Percentiles rank a stretch among this genome's conserved stretches.
phyloP scores from a whole-genome alignment of 1,140 invertebrate species.

The Mycetomoellerius zeteki region DNA sequence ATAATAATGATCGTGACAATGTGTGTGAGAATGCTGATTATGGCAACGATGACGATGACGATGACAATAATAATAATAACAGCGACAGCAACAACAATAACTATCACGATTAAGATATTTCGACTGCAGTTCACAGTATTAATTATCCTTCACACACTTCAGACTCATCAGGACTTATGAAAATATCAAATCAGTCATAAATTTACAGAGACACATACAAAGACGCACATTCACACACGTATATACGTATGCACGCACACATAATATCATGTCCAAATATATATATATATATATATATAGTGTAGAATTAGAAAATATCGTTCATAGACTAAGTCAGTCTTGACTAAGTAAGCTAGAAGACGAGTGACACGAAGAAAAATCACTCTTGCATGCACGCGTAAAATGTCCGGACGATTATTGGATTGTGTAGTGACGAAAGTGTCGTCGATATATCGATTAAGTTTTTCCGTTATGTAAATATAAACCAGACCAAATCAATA shows the following conservation, averaged over 20 bases:
- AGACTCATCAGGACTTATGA: conserved; percentile 51
- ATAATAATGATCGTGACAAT: conserved; percentile 66
- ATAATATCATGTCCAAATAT: conserved; percentile 11
- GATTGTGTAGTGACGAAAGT: conserved; percentile 14
- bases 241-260: conserved; percentile 5
- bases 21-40: conserved; percentile 79
- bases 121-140: conserved; percentile 63
- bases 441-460: conserved; percentile 22
- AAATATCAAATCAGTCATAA: conserved; percentile 38
- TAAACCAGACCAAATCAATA: neutral
- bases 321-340: conserved; percentile 33
- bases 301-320: conserved; percentile 27
- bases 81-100: conserved; percentile 76
- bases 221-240: conserved; percentile 34
- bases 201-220: conserved; percentile 31
- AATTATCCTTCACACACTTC: conserved; percentile 61
- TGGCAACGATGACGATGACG: conserved; percentile 72
- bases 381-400: conserved; percentile 54
- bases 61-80: conserved; percentile 79
- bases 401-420: neutral
- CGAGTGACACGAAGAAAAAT: conserved; percentile 17
- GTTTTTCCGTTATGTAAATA: conserved; percentile 18
- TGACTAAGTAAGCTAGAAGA: conserved; percentile 14
- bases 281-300: neutral
- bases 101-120: conserved; percentile 75